Conservation (phyloP, 2,888 invertebrate genomes). For the Stramonita haemastoma region DNA sequence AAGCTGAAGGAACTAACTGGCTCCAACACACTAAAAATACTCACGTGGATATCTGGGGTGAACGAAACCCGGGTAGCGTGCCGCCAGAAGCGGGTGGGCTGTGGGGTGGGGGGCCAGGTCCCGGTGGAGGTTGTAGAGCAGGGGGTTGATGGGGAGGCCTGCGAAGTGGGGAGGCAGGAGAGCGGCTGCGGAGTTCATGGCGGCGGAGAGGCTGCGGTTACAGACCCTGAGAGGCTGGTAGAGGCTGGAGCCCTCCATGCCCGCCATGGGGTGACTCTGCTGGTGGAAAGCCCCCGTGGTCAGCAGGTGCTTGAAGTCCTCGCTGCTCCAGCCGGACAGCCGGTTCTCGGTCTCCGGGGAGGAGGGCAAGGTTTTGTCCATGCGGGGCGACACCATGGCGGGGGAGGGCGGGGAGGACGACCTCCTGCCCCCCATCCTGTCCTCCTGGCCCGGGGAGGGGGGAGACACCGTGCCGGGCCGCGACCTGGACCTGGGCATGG, state of each 20-base stretch:
- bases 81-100: slow-evolving; percentile 47
- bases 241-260: slow-evolving; percentile 42
- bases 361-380: slow-evolving; percentile 46
- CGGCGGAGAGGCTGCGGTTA: slow-evolving; percentile 47
- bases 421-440: not conserved
- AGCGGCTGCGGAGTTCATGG: slow-evolving; percentile 35
- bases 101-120: slow-evolving; percentile 46
- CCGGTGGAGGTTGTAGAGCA: slow-evolving; percentile 49
- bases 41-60: slow-evolving; percentile 52
- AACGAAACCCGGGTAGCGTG: slow-evolving; percentile 51
- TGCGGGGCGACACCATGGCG: slow-evolving; percentile 37
- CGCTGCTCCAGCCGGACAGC: slow-evolving; percentile 45
- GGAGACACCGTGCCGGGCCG: slow-evolving; percentile 32
- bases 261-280: slow-evolving; percentile 31
- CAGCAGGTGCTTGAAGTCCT: slow-evolving; percentile 51
- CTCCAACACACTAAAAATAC: slow-evolving; percentile 11
- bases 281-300: slow-evolving; percentile 39
- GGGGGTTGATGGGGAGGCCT: slow-evolving; percentile 47
- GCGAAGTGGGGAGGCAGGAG: slow-evolving; percentile 44
- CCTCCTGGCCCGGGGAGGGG: slow-evolving; percentile 32
- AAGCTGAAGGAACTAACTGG: no score
- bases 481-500: not conserved
- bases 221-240: slow-evolving; percentile 51
- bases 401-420: slow-evolving; percentile 35
- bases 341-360: slow-evolving; percentile 52